These are phyloP conservation scores for Aspidiotus rigidus DNA, from an alignment of 2,888 invertebrate genomes.

Conservation along the genomic window DNA sequence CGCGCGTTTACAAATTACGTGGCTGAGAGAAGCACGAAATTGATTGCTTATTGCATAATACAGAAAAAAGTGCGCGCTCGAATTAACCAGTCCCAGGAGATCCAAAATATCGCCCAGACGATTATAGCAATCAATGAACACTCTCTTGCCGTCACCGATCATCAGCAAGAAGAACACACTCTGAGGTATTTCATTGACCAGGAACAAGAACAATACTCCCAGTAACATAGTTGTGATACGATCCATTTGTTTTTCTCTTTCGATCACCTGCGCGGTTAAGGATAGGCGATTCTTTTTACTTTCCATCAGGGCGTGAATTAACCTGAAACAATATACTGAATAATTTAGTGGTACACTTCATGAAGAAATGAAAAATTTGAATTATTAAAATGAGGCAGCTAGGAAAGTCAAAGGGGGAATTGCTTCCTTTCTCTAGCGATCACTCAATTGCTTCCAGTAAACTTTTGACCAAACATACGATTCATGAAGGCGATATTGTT, in stretches of 20 bases:
- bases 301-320: background rate
- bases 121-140: conserved; percentile 69
- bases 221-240: conserved; percentile 49
- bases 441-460: too few relatives aligned
- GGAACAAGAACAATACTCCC: conserved; percentile 74
- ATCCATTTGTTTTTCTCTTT: conserved; percentile 20
- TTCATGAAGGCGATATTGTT: too few relatives aligned
- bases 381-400: too few relatives aligned
- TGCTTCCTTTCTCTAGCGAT: too few relatives aligned
- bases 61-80: conserved; percentile 85
- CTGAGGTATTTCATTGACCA: conserved; percentile 84
- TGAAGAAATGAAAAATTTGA: too few relatives aligned
- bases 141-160: conserved; percentile 62
- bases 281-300: background rate
- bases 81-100: conserved; percentile 81
- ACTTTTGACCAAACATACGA: too few relatives aligned
- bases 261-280: background rate
- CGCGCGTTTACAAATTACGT: too few relatives aligned
- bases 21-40: conserved; percentile 68
- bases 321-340: conserved; percentile 4
- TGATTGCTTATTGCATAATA: conserved; percentile 92
- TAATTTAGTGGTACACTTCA: too few relatives aligned
- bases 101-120: conserved; percentile 81
- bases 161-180: conserved; percentile 71
- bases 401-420: too few relatives aligned